phyloP scores from a whole-genome alignment of 2,888 invertebrate species.

The Nephrocerus scutellatus region DNA sequence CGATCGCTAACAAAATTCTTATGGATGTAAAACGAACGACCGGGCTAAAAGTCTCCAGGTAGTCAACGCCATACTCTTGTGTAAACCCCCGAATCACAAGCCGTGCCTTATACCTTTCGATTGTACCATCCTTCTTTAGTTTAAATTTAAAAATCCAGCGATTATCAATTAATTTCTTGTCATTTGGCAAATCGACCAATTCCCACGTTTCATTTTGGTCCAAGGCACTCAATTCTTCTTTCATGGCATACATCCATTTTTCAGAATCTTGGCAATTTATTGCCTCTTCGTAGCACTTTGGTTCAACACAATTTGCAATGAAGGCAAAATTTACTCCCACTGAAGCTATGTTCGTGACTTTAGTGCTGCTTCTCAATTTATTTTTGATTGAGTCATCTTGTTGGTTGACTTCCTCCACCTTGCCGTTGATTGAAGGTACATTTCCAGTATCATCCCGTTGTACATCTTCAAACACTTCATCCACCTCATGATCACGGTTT shows the following conservation, averaged over 20 bases:
- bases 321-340: too few species aligned
- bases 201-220: conserved; percentile 2
- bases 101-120: conserved; percentile 24
- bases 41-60: conserved; percentile 32
- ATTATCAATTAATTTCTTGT: conserved; percentile 18
- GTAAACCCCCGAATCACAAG: conserved; percentile 29
- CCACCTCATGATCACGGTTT: too few species aligned
- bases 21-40: conserved; percentile 25
- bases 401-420: too few species aligned
- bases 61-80: conserved; percentile 28
- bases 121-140: conserved; percentile 18
- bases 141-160: conserved; percentile 29
- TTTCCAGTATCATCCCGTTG: too few species aligned
- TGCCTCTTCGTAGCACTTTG: too few species aligned
- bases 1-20: conserved; percentile 16
- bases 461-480: too few species aligned
- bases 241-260: too few species aligned
- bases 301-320: too few species aligned
- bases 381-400: too few species aligned
- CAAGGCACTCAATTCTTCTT: conserved; percentile 5
- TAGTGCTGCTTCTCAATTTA: too few species aligned
- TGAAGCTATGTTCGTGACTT: background rate
- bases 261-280: too few species aligned
- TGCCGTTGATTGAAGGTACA: too few species aligned
- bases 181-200: conserved; percentile 1